These are phyloP conservation scores for Bombus waltoni DNA, from an alignment of 1,140 invertebrate genomes.

Conservation along the genomic window DNA sequence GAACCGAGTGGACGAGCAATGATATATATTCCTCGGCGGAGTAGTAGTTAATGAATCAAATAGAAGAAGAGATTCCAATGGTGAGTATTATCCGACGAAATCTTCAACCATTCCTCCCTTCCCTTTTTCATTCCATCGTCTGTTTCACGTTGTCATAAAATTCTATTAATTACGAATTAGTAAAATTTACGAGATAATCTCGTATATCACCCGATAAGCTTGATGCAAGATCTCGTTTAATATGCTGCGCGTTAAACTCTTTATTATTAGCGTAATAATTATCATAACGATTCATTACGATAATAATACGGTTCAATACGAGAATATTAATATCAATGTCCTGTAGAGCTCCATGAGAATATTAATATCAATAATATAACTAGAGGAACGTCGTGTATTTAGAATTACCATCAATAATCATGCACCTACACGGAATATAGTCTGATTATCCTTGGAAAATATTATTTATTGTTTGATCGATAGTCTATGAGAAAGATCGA, in stretches of 20 bases:
- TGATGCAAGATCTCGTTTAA: background rate
- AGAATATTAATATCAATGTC: background rate
- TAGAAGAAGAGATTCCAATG: conserved; percentile 21
- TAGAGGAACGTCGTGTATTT: too few species aligned
- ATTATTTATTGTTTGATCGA: conserved; percentile 5
- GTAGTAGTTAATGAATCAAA: conserved; percentile 62
- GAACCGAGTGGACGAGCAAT: conserved; percentile 28
- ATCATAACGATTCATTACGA: background rate
- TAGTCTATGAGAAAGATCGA: background rate
- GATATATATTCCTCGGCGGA: conserved; percentile 57
- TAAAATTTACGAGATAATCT: background rate
- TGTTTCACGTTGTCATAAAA: too few species aligned
- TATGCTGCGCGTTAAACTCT: background rate
- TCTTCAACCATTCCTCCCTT: background rate
- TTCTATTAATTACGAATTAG: conserved; percentile 6
- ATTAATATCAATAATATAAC: background rate
- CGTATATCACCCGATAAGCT: background rate
- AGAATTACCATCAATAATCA: too few species aligned
- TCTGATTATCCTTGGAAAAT: background rate
- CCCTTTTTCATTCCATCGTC: background rate
- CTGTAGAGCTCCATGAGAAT: too few species aligned
- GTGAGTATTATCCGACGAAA: conserved; percentile 25
- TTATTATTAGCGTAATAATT: background rate
- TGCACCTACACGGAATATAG: background rate
- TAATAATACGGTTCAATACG: too few species aligned